phyloP scores from a whole-genome alignment of 2,113 vertebrate species.

The Anoura caudifer region DNA sequence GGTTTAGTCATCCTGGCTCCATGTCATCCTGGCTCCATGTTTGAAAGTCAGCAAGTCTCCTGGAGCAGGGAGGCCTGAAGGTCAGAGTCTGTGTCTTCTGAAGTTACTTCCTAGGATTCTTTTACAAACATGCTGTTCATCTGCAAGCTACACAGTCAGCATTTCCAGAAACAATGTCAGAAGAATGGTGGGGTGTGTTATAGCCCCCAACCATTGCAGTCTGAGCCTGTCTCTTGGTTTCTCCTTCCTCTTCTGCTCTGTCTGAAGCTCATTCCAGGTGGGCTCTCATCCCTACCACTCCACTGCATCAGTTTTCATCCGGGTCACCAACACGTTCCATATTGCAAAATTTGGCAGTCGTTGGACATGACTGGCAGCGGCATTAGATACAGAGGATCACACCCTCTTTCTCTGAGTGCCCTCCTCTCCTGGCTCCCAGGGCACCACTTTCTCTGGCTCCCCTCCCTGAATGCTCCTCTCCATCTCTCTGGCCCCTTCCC shows the following conservation, averaged over 20 bases:
- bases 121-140: no score
- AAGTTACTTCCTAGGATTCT: no score
- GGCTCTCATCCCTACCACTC: not conserved
- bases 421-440: not conserved
- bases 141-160: no score
- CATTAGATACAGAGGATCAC: not conserved
- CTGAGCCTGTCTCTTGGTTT: not conserved
- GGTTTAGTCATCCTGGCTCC: no score
- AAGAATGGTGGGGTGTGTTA: no score
- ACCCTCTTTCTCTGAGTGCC: not conserved
- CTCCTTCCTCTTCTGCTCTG: not conserved
- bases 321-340: not conserved
- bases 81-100: no score
- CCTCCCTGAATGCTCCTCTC: not conserved
- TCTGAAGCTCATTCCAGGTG: not conserved
- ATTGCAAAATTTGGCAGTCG: not conserved
- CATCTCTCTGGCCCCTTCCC: not conserved
- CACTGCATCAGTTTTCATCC: not conserved
- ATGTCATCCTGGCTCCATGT: no score
- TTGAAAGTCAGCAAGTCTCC: no score
- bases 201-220: no score
- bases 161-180: no score
- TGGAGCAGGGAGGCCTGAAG: no score
- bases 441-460: not conserved
- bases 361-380: not conserved